These are phyloP conservation scores for Acrobasis repandana DNA, from an alignment of 2,888 invertebrate genomes.

Conservation along the genomic window DNA sequence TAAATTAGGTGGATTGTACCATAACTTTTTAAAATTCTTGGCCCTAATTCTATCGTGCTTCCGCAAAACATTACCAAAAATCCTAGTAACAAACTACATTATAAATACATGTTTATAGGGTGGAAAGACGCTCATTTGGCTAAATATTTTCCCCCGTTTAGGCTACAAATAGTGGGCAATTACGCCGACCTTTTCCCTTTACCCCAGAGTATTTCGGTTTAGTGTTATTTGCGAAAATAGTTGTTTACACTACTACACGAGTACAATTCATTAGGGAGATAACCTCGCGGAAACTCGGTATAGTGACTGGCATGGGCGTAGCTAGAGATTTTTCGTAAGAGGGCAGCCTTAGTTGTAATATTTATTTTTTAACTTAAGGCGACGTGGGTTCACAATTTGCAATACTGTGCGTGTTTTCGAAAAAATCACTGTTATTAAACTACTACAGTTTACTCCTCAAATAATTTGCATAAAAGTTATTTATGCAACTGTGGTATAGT, in stretches of 20 bases:
- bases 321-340: not conserved
- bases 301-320: not conserved
- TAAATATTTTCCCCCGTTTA: constrained; percentile 21
- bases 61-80: not conserved
- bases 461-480: too few relatives aligned
- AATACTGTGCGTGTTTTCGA: too few relatives aligned
- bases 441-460: too few relatives aligned
- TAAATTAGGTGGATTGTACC: too few relatives aligned
- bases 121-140: constrained; percentile 12
- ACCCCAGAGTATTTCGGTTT: constrained; percentile 15
- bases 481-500: too few relatives aligned
- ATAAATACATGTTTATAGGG: not conserved
- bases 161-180: constrained; percentile 21
- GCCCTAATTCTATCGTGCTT: not conserved
- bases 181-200: constrained; percentile 21
- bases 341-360: too few relatives aligned
- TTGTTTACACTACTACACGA: constrained; percentile 19
- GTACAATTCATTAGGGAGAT: constrained; percentile 21
- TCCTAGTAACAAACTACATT: not conserved
- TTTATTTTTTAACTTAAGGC: too few relatives aligned
- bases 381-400: too few relatives aligned
- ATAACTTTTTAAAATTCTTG: not conserved
- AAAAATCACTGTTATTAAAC: too few relatives aligned
- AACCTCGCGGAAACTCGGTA: not conserved
- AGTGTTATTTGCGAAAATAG: constrained; percentile 23